Conservation (phyloP, 2,888 invertebrate species). For the Coleophora deauratella region DNA sequence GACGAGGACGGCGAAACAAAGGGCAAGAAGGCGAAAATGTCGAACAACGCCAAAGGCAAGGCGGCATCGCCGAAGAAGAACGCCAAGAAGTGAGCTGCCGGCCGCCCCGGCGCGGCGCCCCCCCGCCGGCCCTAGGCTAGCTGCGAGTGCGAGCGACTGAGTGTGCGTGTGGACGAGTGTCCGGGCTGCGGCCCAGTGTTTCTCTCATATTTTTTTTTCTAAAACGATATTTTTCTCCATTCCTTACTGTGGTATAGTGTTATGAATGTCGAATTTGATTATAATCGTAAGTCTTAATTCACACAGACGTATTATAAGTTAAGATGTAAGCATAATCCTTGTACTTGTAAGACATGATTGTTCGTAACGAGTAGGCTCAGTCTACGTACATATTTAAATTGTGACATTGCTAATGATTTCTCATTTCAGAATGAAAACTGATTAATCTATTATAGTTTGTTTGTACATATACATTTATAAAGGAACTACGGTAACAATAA, state of each 20-base stretch:
- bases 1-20: constrained; percentile 86
- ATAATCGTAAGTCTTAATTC: constrained; percentile 9
- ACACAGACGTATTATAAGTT: constrained; percentile 42
- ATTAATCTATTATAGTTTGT: constrained; percentile 68
- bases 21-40: constrained; percentile 84
- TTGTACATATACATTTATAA: constrained; percentile 73
- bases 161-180: constrained; percentile 10
- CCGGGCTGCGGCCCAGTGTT: constrained; percentile 15
- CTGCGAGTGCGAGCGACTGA: constrained; percentile 9
- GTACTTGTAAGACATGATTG: constrained; percentile 52
- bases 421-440: constrained; percentile 64
- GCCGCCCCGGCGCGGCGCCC: constrained; percentile 13
- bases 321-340: constrained; percentile 67
- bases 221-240: constrained; percentile 58
- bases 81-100: constrained; percentile 64
- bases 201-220: constrained; percentile 46
- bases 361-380: constrained; percentile 43
- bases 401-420: constrained; percentile 58
- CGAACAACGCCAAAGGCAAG: constrained; percentile 81
- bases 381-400: constrained; percentile 30
- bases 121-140: constrained; percentile 45
- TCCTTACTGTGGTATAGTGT: constrained; percentile 70
- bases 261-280: constrained; percentile 54
- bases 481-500: constrained; percentile 70
- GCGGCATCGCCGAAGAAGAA: constrained; percentile 82